Evolutionary conservation across 2,888 invertebrate species (phyloP).

Genomic region (Stenichneumon culpator): DNA sequence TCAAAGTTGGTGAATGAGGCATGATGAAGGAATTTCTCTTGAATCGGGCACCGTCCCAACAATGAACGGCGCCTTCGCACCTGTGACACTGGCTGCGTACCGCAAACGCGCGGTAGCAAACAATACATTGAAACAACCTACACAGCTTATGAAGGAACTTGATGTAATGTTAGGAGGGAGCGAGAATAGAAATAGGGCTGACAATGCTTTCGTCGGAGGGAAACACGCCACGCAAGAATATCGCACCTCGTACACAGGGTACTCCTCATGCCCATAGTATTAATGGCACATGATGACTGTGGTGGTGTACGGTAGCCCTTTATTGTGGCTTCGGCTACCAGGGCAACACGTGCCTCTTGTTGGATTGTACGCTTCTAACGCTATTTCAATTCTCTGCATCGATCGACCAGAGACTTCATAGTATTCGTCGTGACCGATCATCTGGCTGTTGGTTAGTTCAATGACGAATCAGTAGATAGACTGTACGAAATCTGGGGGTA

Average conservation of each 20-base stretch:
- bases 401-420: no score
- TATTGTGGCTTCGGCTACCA: background rate
- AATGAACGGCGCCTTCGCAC: conserved; percentile 3
- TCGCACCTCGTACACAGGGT: background rate
- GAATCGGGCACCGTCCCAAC: background rate
- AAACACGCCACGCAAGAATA: background rate
- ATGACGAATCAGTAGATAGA: no score
- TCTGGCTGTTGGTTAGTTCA: no score
- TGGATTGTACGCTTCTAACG: background rate
- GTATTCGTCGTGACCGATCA: no score
- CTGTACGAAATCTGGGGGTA: no score
- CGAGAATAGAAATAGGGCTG: conserved; percentile 4
- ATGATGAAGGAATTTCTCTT: conserved; percentile 1
- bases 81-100: conserved; percentile 13
- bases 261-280: background rate
- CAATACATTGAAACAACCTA: conserved; percentile 4
- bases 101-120: background rate
- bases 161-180: conserved; percentile 9
- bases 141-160: conserved; percentile 15
- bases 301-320: background rate
- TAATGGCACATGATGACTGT: background rate
- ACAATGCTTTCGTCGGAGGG: conserved; percentile 10
- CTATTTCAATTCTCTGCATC: background rate
- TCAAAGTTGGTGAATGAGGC: conserved; percentile 5
- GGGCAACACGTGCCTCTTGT: conserved; percentile 2